Percentiles rank a stretch among this genome's conserved stretches.
Evolutionary conservation across 2,797 vertebrate species (phyloP).

Genomic region (Phalanger gymnotis): DNA sequence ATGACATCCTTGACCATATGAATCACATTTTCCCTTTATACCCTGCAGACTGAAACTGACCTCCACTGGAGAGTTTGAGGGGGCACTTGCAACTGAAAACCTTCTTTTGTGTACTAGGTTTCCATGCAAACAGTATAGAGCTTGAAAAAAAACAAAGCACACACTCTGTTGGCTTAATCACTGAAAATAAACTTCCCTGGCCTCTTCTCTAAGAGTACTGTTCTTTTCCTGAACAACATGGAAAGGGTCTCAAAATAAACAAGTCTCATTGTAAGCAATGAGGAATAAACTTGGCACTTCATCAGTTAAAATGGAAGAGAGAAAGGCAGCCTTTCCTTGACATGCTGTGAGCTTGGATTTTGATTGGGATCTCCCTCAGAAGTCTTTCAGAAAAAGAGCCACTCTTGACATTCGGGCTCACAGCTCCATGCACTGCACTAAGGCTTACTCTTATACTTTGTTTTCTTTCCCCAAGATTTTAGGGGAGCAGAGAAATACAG

Average conservation of each 20-base stretch:
- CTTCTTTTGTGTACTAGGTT: constrained; percentile 28
- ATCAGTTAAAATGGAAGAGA: constrained; percentile 69
- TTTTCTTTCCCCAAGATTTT: constrained; percentile 5
- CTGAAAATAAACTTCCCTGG: constrained; percentile 69
- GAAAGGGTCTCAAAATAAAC: constrained; percentile 79
- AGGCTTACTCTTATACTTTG: neutral
- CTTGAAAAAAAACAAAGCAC: constrained; percentile 66
- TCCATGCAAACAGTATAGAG: constrained; percentile 45
- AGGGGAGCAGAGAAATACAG: neutral
- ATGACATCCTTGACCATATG: neutral
- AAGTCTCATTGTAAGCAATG: constrained; percentile 75
- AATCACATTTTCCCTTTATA: constrained; percentile 14
- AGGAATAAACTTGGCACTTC: constrained; percentile 77
- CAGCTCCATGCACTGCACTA: neutral
- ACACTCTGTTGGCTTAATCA: constrained; percentile 55
- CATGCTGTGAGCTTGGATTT: neutral
- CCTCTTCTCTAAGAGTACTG: constrained; percentile 55
- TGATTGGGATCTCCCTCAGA: neutral
- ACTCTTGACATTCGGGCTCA: neutral
- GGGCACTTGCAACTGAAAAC: constrained; percentile 16
- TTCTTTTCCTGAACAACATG: constrained; percentile 66
- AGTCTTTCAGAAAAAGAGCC: neutral
- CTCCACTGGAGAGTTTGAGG: neutral
- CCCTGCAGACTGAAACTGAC: neutral
- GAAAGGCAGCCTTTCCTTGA: constrained; percentile 65